phyloP scores from a whole-genome alignment of 64 coral and sea anemone genomes.

The Dendronephthya gigantea region DNA sequence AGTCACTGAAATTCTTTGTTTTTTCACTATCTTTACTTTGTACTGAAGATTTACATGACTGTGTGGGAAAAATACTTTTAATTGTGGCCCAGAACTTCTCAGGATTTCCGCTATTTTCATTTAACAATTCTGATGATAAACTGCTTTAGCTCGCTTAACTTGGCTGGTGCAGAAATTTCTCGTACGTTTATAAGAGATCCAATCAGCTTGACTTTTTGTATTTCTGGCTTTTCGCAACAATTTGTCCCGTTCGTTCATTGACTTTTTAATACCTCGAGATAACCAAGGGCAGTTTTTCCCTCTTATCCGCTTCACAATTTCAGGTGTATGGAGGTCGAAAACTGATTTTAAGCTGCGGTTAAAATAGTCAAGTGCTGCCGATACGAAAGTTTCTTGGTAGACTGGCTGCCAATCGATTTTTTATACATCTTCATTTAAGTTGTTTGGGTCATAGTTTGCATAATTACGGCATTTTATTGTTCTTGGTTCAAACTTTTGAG shows the following conservation, averaged over 20 bases:
- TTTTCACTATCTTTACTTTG: background rate
- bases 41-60: background rate
- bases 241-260: background rate
- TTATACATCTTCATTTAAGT: background rate
- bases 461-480: no score
- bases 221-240: background rate
- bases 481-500: no score
- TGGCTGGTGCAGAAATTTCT: no score
- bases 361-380: background rate
- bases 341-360: background rate
- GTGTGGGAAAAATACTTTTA: background rate
- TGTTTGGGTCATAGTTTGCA: background rate
- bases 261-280: background rate
- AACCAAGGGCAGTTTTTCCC: background rate
- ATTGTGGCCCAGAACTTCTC: background rate
- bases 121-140: background rate
- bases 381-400: background rate
- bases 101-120: background rate
- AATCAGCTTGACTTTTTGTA: background rate
- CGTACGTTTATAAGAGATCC: background rate
- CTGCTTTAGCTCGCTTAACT: background rate
- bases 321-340: background rate
- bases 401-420: background rate
- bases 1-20: background rate
- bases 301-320: background rate